Evolutionary conservation across 2,888 invertebrate genomes (phyloP).

Genomic region (Pardosa pseudoannulata): DNA sequence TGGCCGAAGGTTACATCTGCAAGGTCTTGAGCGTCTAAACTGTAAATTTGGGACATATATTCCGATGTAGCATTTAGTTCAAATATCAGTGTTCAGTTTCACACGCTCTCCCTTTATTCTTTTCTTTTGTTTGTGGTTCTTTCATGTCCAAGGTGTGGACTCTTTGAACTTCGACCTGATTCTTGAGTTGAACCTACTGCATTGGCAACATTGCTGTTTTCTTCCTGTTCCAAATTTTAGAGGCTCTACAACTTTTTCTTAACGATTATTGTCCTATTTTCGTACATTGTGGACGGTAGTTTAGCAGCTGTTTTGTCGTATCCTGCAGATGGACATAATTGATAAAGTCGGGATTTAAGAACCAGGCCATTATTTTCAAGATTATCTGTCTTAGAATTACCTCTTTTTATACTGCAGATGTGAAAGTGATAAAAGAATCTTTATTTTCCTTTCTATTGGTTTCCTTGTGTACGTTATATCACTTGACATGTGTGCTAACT

Average conservation of each 20-base stretch:
- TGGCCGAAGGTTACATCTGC: not conserved
- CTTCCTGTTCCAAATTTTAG: conserved; percentile 11
- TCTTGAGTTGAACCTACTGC: not conserved
- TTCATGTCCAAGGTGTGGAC: not conserved
- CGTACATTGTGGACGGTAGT: not conserved
- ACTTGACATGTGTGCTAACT: too few relatives aligned
- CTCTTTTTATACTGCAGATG: too few relatives aligned
- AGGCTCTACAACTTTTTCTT: not conserved
- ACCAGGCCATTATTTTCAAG: not conserved
- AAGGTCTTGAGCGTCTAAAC: not conserved
- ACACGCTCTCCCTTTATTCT: not conserved
- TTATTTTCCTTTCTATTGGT: too few relatives aligned
- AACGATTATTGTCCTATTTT: not conserved
- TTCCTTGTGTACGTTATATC: too few relatives aligned
- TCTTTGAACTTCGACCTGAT: not conserved
- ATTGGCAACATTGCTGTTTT: not conserved
- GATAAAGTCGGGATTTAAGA: not conserved
- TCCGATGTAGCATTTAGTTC: not conserved
- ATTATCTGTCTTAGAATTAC: too few relatives aligned
- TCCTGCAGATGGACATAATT: not conserved
- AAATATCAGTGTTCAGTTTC: not conserved
- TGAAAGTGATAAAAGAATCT: too few relatives aligned
- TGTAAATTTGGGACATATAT: not conserved
- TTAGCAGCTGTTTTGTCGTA: not conserved
- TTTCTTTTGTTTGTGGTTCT: not conserved